phyloP scores from a whole-genome alignment of 2,888 invertebrate genomes.

The Drosophila pegasa region DNA sequence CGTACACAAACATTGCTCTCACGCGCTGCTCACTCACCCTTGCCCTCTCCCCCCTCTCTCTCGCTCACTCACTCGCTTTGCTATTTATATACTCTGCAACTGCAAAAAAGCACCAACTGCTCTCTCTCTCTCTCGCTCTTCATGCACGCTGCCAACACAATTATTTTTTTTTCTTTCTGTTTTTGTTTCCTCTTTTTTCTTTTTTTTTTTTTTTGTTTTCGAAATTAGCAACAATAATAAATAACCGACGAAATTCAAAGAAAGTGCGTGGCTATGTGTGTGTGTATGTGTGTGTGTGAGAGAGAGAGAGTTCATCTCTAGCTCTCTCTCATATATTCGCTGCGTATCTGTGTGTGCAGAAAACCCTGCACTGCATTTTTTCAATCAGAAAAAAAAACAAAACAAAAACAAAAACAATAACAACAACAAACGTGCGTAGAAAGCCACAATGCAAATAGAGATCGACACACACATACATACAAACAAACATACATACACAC shows the following conservation, averaged over 20 bases:
- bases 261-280: slow-evolving; percentile 59
- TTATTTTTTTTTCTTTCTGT: slow-evolving; percentile 36
- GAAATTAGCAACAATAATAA: slow-evolving; percentile 73
- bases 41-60: not conserved
- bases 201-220: slow-evolving; percentile 51
- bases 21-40: slow-evolving; percentile 3
- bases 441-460: slow-evolving; percentile 2
- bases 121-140: too few species aligned
- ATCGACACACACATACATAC: not conserved
- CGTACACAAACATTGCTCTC: slow-evolving; percentile 8
- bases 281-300: not conserved
- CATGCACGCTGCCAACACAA: slow-evolving; percentile 11
- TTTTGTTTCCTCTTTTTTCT: too few species aligned
- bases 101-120: slow-evolving; percentile 32
- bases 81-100: slow-evolving; percentile 58
- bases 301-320: slow-evolving; percentile 2
- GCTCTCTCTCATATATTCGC: not conserved
- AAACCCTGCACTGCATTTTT: slow-evolving; percentile 24
- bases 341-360: slow-evolving; percentile 26
- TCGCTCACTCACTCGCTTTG: slow-evolving; percentile 32
- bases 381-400: not conserved
- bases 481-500: not conserved
- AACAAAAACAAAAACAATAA: not conserved
- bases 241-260: slow-evolving; percentile 62
- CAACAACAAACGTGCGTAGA: slow-evolving; percentile 13